A percentile compares a stretch with the other conserved stretches of the same genome.
Conservation (phyloP, 2,888 invertebrate genomes). For the Drosophila suboccidentalis region DNA sequence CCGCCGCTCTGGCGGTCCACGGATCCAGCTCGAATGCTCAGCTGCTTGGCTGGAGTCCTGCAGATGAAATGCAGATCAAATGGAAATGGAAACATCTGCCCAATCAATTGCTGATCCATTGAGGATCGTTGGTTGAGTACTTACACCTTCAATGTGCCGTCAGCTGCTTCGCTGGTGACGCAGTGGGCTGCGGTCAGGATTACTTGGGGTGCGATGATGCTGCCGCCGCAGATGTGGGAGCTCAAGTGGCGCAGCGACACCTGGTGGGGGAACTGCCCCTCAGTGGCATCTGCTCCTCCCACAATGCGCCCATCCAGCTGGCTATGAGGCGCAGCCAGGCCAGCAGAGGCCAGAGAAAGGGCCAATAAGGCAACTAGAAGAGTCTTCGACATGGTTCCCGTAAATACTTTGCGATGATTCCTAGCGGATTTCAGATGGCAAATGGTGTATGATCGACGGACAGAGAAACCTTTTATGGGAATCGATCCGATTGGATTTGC, state of each 20-base stretch:
- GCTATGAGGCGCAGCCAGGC: conserved; percentile 6
- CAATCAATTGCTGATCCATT: not conserved
- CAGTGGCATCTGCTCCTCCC: conserved; percentile 7
- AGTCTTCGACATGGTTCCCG: not conserved
- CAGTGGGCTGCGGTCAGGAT: conserved; percentile 23
- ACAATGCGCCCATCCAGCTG: conserved; percentile 13
- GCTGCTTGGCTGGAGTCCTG: conserved; percentile 1
- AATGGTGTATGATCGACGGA: not conserved
- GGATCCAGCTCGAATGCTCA: conserved; percentile 19
- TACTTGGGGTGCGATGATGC: conserved; percentile 13
- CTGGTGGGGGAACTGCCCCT: conserved; percentile 17
- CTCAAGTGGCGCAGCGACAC: conserved; percentile 6
- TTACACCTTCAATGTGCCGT: conserved; percentile 14
- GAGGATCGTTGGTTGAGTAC: not conserved
- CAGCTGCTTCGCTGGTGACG: conserved; percentile 7
- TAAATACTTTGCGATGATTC: not conserved
- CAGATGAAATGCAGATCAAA: too few species aligned
- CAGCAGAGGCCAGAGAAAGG: not conserved
- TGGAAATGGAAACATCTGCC: not conserved
- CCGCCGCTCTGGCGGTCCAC: conserved; percentile 11
- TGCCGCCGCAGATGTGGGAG: conserved; percentile 15
- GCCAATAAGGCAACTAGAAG: conserved; percentile 7
- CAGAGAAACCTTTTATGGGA: conserved; percentile 1
- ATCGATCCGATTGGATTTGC: not conserved
- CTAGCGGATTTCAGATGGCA: not conserved